Conservation (phyloP, 2,888 invertebrate species). For the Alentia gelatinosa region DNA sequence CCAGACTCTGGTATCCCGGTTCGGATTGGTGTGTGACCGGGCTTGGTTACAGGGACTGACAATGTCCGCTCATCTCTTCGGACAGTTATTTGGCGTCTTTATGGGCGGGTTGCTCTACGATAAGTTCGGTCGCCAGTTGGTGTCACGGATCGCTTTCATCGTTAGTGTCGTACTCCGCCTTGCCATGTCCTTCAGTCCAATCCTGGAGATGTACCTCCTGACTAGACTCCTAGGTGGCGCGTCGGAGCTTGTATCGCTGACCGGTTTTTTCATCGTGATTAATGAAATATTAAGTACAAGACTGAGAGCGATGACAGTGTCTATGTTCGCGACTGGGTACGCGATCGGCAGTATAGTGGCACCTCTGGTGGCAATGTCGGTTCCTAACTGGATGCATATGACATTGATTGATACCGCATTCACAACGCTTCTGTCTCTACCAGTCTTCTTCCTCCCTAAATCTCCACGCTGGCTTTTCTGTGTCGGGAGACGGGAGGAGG, state of each 20-base stretch:
- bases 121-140: not conserved
- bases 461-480: not conserved
- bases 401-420: not conserved
- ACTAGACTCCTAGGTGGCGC: not conserved
- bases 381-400: not conserved
- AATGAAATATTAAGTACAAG: not conserved
- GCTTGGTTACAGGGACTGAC: not conserved
- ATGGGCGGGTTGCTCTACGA: not conserved
- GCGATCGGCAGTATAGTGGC: not conserved
- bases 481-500: not conserved
- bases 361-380: not conserved
- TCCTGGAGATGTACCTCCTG: not conserved
- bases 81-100: not conserved
- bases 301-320: not conserved
- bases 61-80: not conserved
- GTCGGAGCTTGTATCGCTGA: not conserved
- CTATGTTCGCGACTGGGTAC: not conserved
- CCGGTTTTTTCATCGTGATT: not conserved
- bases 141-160: not conserved
- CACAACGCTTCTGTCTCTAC: not conserved
- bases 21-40: not conserved
- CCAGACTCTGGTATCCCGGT: not conserved
- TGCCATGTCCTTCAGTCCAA: not conserved
- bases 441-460: not conserved
- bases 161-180: not conserved